These are phyloP conservation scores for Amphilophus citrinellus DNA, from an alignment of 2,113 vertebrate species.

Conservation along the genomic window DNA sequence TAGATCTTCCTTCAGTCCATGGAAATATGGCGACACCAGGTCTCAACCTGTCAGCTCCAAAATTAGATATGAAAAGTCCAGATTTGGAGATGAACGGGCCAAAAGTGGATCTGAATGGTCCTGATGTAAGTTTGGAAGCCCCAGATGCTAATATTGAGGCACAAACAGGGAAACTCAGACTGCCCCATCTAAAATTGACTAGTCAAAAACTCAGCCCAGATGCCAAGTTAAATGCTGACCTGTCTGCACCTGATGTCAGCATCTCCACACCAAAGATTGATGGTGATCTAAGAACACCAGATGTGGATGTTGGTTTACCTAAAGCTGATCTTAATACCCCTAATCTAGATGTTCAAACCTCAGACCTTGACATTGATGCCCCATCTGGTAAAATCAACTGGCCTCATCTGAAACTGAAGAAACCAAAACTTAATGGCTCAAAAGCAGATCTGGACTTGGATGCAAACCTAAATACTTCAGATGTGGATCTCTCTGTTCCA, in stretches of 20 bases:
- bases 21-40: constrained; percentile 47
- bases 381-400: constrained; percentile 67
- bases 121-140: constrained; percentile 59
- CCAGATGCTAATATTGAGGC: constrained; percentile 54
- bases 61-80: constrained; percentile 36
- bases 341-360: constrained; percentile 54
- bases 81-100: constrained; percentile 62
- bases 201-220: constrained; percentile 54
- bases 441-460: constrained; percentile 52
- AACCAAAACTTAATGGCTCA: constrained; percentile 51
- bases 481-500: constrained; percentile 55
- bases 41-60: constrained; percentile 51
- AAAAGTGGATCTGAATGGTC: constrained; percentile 57
- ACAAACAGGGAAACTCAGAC: constrained; percentile 62
- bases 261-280: constrained; percentile 60
- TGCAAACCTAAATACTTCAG: constrained; percentile 47
- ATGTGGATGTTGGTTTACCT: constrained; percentile 64
- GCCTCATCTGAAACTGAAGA: constrained; percentile 66
- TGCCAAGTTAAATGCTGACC: constrained; percentile 49
- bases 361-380: constrained; percentile 57
- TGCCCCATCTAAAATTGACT: constrained; percentile 68
- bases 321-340: constrained; percentile 58
- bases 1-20: constrained; percentile 47
- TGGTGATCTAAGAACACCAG: constrained; percentile 57
- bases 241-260: constrained; percentile 58